Conservation (phyloP, 2,113 vertebrate species). For the Tichodroma muraria region DNA sequence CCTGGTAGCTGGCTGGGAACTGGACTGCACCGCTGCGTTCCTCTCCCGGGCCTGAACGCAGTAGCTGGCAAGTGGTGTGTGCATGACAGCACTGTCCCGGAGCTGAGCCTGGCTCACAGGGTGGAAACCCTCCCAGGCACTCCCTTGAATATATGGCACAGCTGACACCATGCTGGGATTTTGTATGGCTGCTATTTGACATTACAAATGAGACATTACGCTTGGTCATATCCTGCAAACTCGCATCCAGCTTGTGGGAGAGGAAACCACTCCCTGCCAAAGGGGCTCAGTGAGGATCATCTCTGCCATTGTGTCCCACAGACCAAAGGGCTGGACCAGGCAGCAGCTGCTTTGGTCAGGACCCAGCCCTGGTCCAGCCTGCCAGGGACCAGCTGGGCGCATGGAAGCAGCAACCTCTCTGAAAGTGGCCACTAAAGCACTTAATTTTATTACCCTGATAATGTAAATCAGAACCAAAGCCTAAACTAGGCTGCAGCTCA, state of each 20-base stretch:
- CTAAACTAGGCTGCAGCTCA: not conserved
- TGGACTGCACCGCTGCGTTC: rapidly evolving
- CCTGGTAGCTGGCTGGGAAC: not conserved
- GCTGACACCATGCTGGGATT: not conserved
- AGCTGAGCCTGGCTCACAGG: not conserved
- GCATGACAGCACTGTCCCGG: not conserved
- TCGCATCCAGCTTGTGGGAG: not conserved
- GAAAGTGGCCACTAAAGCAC: not conserved
- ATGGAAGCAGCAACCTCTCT: not conserved
- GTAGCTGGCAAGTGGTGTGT: not conserved
- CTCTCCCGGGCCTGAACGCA: not conserved
- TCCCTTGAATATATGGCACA: not conserved
- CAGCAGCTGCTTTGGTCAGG: not conserved
- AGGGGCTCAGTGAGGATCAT: not conserved
- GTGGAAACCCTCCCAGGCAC: not conserved
- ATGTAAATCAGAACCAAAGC: not conserved
- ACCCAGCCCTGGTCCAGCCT: not conserved
- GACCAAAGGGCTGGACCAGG: not conserved
- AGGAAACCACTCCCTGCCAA: not conserved
- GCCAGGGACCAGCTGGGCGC: not conserved
- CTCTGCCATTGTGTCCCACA: rapidly evolving
- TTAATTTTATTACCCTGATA: not conserved
- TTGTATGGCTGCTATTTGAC: not conserved
- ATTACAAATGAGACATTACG: not conserved
- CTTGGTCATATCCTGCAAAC: not conserved